Base-by-base conservation (phyloP, 2,113 vertebrate species). In the Arenaria interpres region DNA sequence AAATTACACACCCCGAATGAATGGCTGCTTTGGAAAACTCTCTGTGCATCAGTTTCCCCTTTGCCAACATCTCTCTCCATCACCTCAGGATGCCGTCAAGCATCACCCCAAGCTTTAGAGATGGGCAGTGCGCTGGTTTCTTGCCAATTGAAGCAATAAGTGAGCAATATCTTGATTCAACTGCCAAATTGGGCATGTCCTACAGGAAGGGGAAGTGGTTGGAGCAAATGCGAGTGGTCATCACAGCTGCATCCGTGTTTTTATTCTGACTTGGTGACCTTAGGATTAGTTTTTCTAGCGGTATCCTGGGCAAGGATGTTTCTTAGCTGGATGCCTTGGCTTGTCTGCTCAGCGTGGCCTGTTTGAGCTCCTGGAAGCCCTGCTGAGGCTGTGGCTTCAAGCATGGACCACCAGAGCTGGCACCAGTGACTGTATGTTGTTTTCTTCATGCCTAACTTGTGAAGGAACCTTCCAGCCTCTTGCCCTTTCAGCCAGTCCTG, bases 201-300 rank as follows among this genome's bases (percentile, higher is more conserved):
- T 17, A 22, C 62, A 85, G 96, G 94, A 95, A 88, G 39, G 64
- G 93, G 92, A 95, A 93, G 90, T 59, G 90, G 90, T 73, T 79
- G 71, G 23, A 93, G 87, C 71, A 87, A 67, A 56, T 56, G 69
- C 5, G 4, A 75, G 39, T 3, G 66, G 56, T 78, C 66, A 56
- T 53, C 74, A 81, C 96, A 96, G 94, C 95, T 96, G 95, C 94
- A 88, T 93, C 91, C 9, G 10, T 91, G 74, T 13, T 85, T 84
- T 79, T 54, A 33, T 76, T 89, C 74, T 59, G 66, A 28, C 18
- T 73, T 53, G 14, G 14, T 68, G 74, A 93, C 86, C 45, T 87
- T 24, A 63, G 77, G 45, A n/a, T 79, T 48, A 68, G 12, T 78
- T 85, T 77, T 79, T 48, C 46, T 48, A 10, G 20, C 3, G 2